phyloP scores from a whole-genome alignment of 2,797 vertebrate genomes.

The Stomatorhinus walkeri region DNA sequence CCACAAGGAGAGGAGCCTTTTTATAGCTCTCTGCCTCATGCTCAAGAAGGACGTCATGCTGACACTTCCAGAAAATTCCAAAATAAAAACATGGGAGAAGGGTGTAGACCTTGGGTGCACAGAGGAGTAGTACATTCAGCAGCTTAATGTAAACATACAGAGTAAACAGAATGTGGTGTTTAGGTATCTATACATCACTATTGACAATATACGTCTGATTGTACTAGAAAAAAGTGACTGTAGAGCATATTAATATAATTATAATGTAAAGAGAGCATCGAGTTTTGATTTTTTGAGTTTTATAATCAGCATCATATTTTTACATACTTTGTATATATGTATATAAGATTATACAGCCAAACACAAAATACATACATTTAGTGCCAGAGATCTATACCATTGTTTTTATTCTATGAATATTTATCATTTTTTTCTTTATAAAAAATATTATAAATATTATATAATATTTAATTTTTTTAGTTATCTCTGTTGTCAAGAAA shows the following conservation, averaged over 20 bases:
- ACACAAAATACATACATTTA: background rate
- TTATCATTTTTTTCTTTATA: background rate
- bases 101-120: background rate
- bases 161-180: background rate
- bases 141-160: background rate
- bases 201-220: background rate
- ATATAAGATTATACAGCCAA: background rate
- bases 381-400: background rate
- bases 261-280: background rate
- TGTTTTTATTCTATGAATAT: background rate
- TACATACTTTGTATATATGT: background rate
- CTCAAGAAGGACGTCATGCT: background rate
- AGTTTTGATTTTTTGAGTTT: background rate
- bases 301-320: background rate
- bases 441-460: background rate
- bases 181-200: background rate
- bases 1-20: background rate
- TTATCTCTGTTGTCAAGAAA: background rate
- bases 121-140: background rate
- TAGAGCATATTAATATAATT: background rate
- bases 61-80: background rate
- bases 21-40: slow-evolving; percentile 1
- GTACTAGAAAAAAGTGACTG: background rate
- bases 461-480: background rate
- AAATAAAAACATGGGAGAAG: background rate